Base-by-base conservation (phyloP, 2,888 invertebrate species). In the Acleris holmiana region DNA sequence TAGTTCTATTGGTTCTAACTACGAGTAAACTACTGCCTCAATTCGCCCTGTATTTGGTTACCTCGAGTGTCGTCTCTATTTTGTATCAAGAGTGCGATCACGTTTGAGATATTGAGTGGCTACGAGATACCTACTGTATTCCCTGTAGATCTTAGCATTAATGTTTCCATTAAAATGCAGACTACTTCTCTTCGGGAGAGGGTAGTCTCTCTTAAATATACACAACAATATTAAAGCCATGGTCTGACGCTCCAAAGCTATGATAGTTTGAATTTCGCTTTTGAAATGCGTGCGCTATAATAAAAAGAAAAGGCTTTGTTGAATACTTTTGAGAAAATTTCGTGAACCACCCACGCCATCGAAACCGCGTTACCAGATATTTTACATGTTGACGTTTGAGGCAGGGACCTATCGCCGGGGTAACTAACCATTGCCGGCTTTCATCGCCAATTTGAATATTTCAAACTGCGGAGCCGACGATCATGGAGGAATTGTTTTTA, bases 401-500 rank as follows among this genome's bases (percentile, higher is more conserved):
- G 74, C 73, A 62, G 66, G 68, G 71, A 75, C 81, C 81, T 81
- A 84, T 86, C 80, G 79, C 79, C 72, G 75, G 78, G 75, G 80
- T 87, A 89, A 88, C 86, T 84, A 89, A 89, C 87, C 90, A 83
- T 88, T 82, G 79, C 88, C 69, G 71, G 79, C 80, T 83, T 82
- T 85, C 84, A 84, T 82, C 78, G 77, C 74, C 71, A 74, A 85
- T 89, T 89, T 89, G 86, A 86, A 89, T 89, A 86, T 86, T 82
- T 77, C 77, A 76, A 82, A 77, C 79, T 82, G 85, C 78, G 80
- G 83, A 86, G 84, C 79, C 75, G 75, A 82, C 77, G 73, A 73
- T 80, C 78, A 77, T 83, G 69, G 69, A 66, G 72, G 76, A 79
- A 81, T 82, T 80, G 80, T 78, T 79, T 78, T 78, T 77, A 73